Conservation (phyloP, 2,113 vertebrate genomes). For the Otocyon megalotis region DNA sequence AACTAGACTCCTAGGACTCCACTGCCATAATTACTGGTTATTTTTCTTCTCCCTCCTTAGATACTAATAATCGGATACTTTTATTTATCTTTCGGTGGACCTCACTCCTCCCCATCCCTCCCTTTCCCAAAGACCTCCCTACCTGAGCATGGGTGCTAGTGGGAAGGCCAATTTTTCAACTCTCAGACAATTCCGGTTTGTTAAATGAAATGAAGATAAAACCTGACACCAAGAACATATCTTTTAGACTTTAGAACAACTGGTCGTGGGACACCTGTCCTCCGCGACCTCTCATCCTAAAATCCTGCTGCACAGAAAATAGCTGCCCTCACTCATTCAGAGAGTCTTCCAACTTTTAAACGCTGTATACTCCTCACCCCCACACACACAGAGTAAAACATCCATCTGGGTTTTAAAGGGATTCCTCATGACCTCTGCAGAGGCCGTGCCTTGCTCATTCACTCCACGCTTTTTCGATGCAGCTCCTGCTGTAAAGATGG, state of each 20-base stretch:
- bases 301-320: background rate
- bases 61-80: constrained; percentile 50
- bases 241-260: constrained; percentile 13
- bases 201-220: constrained; percentile 60
- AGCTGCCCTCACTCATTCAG: background rate
- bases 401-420: background rate
- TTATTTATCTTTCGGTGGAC: background rate
- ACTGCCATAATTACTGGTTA: constrained; percentile 62
- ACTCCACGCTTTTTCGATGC: background rate
- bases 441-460: constrained; percentile 48
- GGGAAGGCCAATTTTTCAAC: constrained; percentile 22
- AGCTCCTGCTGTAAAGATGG: background rate
- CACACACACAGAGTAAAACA: background rate
- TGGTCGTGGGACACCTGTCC: background rate
- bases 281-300: background rate
- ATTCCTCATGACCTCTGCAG: constrained; percentile 19
- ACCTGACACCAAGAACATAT: background rate
- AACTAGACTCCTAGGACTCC: constrained; percentile 66
- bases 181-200: background rate
- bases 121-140: constrained; percentile 5
- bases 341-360: constrained; percentile 52
- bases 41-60: constrained; percentile 63
- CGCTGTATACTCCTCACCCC: background rate
- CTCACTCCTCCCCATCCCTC: background rate
- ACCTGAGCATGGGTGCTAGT: background rate